Base-by-base conservation (phyloP, 2,113 vertebrate species). In the Callocephalon fimbriatum region DNA sequence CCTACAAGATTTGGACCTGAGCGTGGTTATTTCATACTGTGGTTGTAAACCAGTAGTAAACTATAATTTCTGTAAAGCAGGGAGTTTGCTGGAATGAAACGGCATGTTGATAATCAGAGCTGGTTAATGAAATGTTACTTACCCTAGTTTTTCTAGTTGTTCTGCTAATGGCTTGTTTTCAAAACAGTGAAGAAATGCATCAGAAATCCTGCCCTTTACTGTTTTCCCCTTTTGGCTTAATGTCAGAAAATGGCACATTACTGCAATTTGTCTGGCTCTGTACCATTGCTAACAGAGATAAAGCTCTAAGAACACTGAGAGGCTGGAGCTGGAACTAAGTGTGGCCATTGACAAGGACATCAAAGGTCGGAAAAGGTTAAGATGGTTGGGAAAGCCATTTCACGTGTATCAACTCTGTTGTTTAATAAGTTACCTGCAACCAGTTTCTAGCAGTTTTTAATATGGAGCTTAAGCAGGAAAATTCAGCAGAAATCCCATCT, bases 361-460 rank as follows among this genome's bases (percentile, higher is more conserved):
- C 35, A 85, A 83, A 93, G 85, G 95, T 91, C 47, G 2, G 67
- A 32, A 81, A 91, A 88, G 72, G 72, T 67, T 62, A 27, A 54
- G 58, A 27, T 76, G 18, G 44, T 51, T 61, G 78, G 63, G 62
- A 95, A 94, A 77, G 74, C 73, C 62, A 6, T 76, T 92, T 86
- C 35, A 22, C 2, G 0, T 71, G 1, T 8, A 45, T 75, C 86
- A 84, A 0, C 89, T 31, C 2, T 21, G 32, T 13, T 51, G 81
- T 91, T 97, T 97, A 87, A 96, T 91, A 56, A 83, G 88, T 94
- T 96, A 95, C 94, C 83, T 86, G 68, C 63, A 91, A 83, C 90
- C 81, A 61, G 79, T 56, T 91, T 23, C 87, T 27, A 87, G 67
- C 86, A 74, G 92, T 87, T 95, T 15, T 12, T 31, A 12, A 35